A percentile compares a stretch with the other conserved stretches of the same genome.
Conservation (phyloP, 1,140 invertebrate species). For the Aleiodes sp. region DNA sequence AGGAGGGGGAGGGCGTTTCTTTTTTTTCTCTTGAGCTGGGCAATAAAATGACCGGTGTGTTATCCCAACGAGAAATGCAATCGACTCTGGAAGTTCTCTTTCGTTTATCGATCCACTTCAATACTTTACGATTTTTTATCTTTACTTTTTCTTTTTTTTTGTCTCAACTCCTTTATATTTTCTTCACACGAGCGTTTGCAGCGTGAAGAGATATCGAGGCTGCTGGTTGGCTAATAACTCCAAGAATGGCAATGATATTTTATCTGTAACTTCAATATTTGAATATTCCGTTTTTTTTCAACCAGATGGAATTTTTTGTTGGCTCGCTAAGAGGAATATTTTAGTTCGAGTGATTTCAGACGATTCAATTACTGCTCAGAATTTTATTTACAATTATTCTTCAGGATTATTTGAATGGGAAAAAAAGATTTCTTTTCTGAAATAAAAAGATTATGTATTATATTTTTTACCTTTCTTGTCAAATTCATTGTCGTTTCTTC, state of each 20-base stretch:
- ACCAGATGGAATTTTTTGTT: background rate
- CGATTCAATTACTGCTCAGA: too few species aligned
- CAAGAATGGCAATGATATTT: background rate
- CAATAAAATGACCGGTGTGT: constrained; percentile 21
- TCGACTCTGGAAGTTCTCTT: constrained; percentile 24
- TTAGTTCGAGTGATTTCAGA: too few species aligned
- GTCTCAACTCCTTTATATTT: background rate
- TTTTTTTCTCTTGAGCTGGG: too few species aligned
- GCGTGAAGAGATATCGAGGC: constrained; percentile 19
- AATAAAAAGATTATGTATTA: too few species aligned
- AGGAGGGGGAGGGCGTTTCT: too few species aligned
- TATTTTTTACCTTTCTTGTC: too few species aligned
- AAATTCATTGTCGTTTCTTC: too few species aligned
- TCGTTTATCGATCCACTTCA: constrained; percentile 33
- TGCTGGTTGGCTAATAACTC: background rate
- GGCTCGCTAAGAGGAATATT: too few species aligned
- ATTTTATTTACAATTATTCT: too few species aligned
- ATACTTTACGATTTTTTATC: background rate
- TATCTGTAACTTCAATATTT: background rate
- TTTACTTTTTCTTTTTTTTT: constrained; percentile 13
- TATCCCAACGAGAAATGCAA: constrained; percentile 31
- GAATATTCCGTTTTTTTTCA: too few species aligned
- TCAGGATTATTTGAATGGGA: too few species aligned
- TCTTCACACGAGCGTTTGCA: background rate
- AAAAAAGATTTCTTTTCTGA: too few species aligned